A percentile compares a stretch with the other conserved stretches of the same genome.
phyloP scores from a whole-genome alignment of 2,888 invertebrate species.

The Noctua janthe region DNA sequence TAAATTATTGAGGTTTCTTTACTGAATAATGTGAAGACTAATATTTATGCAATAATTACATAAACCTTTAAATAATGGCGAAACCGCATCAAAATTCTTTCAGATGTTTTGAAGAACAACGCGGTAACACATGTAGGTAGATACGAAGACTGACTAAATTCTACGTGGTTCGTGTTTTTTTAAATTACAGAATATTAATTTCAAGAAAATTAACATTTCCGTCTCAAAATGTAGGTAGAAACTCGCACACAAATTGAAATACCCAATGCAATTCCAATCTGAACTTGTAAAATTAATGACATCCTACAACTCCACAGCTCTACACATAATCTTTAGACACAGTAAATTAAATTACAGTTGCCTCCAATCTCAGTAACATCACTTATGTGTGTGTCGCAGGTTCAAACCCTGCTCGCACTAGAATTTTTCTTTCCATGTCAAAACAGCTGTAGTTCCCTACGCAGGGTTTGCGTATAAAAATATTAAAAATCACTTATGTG shows the following conservation, averaged over 20 bases:
- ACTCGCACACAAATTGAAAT: neutral
- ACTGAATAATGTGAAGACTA: neutral
- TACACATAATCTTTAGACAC: neutral
- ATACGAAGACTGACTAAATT: neutral
- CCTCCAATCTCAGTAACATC: conserved; percentile 1
- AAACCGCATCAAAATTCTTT: neutral
- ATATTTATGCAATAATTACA: neutral
- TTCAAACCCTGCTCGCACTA: too few relatives aligned
- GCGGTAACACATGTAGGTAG: neutral
- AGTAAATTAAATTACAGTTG: neutral
- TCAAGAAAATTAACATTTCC: too few relatives aligned
- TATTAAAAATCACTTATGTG: neutral
- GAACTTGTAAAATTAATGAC: neutral
- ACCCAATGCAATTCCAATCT: neutral
- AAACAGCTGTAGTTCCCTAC: too few relatives aligned
- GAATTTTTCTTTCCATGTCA: too few relatives aligned
- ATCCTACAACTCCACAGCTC: neutral
- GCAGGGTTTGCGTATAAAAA: too few relatives aligned
- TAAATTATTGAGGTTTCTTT: neutral
- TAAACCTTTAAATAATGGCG: neutral
- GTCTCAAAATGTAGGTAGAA: neutral
- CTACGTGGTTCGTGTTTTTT: neutral
- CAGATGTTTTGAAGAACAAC: neutral
- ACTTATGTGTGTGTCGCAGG: neutral
- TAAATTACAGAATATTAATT: neutral